Evolutionary conservation across 2,888 invertebrate genomes (phyloP).

Genomic region (Chydorus sphaericus): DNA sequence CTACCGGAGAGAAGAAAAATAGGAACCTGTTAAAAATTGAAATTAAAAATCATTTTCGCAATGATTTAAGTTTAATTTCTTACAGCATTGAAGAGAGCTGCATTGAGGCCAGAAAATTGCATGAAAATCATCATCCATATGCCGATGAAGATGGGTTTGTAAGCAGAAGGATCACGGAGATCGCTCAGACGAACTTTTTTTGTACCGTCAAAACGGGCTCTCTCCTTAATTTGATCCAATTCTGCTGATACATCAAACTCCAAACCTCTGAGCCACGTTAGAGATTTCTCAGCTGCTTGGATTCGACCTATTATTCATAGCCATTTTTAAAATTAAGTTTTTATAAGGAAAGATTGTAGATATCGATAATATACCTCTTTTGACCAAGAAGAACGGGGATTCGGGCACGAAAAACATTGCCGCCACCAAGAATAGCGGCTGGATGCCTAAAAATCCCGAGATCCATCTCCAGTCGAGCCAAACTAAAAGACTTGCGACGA

Average conservation of each 20-base stretch:
- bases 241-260: conserved; percentile 51
- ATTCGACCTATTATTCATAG: conserved; percentile 21
- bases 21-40: no score
- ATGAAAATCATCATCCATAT: conserved; percentile 5
- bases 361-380: conserved; percentile 31
- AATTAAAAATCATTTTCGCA: no score
- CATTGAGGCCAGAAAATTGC: conserved; percentile 7
- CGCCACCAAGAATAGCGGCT: conserved; percentile 51
- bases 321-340: no score
- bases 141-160: neutral
- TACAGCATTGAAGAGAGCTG: conserved; percentile 1
- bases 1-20: neutral
- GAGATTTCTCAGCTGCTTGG: conserved; percentile 31
- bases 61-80: no score
- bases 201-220: conserved; percentile 28
- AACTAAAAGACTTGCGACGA: conserved; percentile 57
- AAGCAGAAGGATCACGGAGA: neutral
- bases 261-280: conserved; percentile 57
- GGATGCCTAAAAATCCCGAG: conserved; percentile 47
- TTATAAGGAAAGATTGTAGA: neutral
- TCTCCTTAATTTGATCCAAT: conserved; percentile 41
- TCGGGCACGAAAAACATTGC: conserved; percentile 76
- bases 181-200: neutral
- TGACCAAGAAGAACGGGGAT: conserved; percentile 56
- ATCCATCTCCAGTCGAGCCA: conserved; percentile 43